phyloP scores from a whole-genome alignment of 1,140 invertebrate species.

The Oryctes rhinoceros region DNA sequence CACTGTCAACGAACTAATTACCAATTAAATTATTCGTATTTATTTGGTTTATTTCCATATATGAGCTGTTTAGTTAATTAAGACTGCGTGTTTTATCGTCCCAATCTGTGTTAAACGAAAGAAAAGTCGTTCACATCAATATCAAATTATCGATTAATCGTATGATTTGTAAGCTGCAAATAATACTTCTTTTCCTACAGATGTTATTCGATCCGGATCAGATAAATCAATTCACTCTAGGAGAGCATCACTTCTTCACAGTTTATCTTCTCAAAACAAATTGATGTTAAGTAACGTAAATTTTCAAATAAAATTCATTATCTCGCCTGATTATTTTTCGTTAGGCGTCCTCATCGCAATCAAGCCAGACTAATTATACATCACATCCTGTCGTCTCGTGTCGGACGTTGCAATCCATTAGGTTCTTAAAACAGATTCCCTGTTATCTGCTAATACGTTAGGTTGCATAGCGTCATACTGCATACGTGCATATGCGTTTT shows the following conservation, averaged over 20 bases:
- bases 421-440: neutral
- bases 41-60: no score
- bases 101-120: neutral
- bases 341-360: neutral
- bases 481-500: neutral
- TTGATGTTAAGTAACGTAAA: neutral
- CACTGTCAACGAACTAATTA: neutral
- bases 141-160: neutral
- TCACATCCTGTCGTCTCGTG: neutral
- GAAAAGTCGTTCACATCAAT: neutral
- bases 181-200: neutral
- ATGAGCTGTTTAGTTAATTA: no score
- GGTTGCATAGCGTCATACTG: neutral
- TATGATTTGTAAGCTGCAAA: neutral
- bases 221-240: neutral
- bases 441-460: constrained; percentile 14
- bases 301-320: neutral
- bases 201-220: no score
- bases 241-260: constrained; percentile 2
- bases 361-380: constrained; percentile 18
- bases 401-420: neutral
- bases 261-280: neutral
- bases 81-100: no score
- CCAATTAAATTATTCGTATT: neutral
- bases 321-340: neutral